Base-by-base conservation (phyloP, 2,797 vertebrate genomes). In the Bovichtus variegatus region DNA sequence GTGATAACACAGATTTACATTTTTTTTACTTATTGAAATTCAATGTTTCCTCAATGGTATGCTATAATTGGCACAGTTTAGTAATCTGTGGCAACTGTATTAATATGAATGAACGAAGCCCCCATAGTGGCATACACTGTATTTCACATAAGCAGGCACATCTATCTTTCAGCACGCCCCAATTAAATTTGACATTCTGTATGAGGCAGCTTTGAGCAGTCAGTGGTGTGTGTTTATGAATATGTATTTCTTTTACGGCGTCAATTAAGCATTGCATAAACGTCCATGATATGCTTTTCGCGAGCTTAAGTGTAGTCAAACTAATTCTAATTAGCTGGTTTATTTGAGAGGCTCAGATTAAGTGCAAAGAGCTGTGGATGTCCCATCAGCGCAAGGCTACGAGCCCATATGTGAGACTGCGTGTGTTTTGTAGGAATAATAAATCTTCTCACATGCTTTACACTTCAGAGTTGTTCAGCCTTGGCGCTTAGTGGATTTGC, bases 231-330 rank as follows among this genome's bases (percentile, higher is more conserved):
- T 87, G 78, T 90, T 89, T 93, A 92, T 91, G 90, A 92, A 93
- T 93, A 92, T 92, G 83, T 76, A 89, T 91, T 89, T 83, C 66
- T 81, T 94, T 92, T 88, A 88, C n/a, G 16, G 67, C 90, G 90
- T 92, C 91, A 92, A 93, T 92, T 93, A 94, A 82, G 84, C 81
- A 81, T 71, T 71, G 87, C 80, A 89, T 93, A 93, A 94, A 93
- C 57, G 87, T 86, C 86, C 87, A 91, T 92, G 92, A 91, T 91
- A 79, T 80, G 80, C 71, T 82, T 91, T 90, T 86, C 81, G 86
- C 25, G 34, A 87, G 86, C 65, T 84, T 86, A 89, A 90, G 82
- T 79, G 77, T 81, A 91, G 85, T 85, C 81, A 84, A 89, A 87
- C 83, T 90, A 81, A 84, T 89, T 92, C 81, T 92, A 94, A 94